phyloP scores from a whole-genome alignment of 2,797 vertebrate species.

The Melanotaenia maccullochi region DNA sequence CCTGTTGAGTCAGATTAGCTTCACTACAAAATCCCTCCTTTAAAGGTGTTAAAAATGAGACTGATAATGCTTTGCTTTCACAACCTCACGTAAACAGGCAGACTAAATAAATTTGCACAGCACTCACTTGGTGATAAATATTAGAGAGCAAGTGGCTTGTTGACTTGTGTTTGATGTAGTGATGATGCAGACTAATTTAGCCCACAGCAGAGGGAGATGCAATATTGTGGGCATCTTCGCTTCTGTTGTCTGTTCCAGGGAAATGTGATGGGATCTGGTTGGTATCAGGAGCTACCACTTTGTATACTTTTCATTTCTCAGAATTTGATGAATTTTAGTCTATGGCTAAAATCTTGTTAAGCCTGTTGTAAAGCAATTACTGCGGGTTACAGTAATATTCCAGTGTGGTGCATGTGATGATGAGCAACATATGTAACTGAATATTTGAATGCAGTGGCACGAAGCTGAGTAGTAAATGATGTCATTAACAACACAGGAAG shows the following conservation, averaged over 20 bases:
- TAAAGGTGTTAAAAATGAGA: constrained; percentile 28
- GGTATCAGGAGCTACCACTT: constrained; percentile 31
- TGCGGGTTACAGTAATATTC: constrained; percentile 33
- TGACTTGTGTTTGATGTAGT: constrained; percentile 16
- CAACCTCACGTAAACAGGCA: constrained; percentile 11
- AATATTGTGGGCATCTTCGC: constrained; percentile 12
- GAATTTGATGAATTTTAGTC: constrained; percentile 13
- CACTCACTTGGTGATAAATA: constrained; percentile 19
- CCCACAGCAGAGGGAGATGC: constrained; percentile 1
- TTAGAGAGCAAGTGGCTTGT: constrained; percentile 1
- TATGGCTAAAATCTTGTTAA: constrained; percentile 20
- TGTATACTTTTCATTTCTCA: constrained; percentile 21
- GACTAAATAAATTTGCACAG: constrained; percentile 21
- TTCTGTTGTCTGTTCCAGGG: constrained; percentile 15
- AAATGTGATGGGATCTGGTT: constrained; percentile 11
- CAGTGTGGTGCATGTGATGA: not conserved
- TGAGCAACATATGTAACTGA: constrained; percentile 27
- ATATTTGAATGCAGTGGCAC: constrained; percentile 49
- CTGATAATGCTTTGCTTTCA: constrained; percentile 22
- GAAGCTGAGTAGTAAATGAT: constrained; percentile 34
- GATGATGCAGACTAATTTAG: constrained; percentile 32
- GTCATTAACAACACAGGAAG: constrained; percentile 30
- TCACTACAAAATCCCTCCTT: constrained; percentile 26
- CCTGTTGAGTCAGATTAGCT: constrained; percentile 14
- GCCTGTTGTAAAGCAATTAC: constrained; percentile 14